phyloP scores from a whole-genome alignment of 2,797 vertebrate species.

The Gadopsis bispinosus region DNA sequence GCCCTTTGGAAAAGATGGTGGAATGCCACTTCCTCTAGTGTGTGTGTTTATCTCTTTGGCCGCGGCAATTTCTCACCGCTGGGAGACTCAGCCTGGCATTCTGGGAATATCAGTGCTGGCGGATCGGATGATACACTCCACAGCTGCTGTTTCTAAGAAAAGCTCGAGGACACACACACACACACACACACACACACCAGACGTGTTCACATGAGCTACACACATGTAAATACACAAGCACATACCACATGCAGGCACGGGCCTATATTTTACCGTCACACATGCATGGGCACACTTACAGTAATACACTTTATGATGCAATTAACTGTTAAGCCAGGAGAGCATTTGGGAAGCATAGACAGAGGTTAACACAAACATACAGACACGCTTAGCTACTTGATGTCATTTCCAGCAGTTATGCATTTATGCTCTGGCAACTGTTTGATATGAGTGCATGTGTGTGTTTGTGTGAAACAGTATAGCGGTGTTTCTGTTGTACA shows the following conservation, averaged over 20 bases:
- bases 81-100: constrained; percentile 76
- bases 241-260: constrained; percentile 37
- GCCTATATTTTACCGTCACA: constrained; percentile 26
- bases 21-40: constrained; percentile 74
- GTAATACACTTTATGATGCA: constrained; percentile 54
- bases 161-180: constrained; percentile 63
- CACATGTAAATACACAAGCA: constrained; percentile 51
- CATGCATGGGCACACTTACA: constrained; percentile 38
- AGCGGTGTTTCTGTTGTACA: constrained; percentile 39
- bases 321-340: constrained; percentile 60
- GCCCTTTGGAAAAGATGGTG: constrained; percentile 64
- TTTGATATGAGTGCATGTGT: constrained; percentile 36
- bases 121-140: constrained; percentile 76
- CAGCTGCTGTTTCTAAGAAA: constrained; percentile 88
- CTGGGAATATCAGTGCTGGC: constrained; percentile 77
- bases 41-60: constrained; percentile 54
- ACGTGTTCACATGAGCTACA: constrained; percentile 41
- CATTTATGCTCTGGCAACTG: constrained; percentile 48
- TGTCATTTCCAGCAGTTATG: constrained; percentile 66
- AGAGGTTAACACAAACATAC: constrained; percentile 44
- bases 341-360: constrained; percentile 44
- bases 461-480: constrained; percentile 25
- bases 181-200: constrained; percentile 25
- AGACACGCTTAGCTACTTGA: constrained; percentile 55
- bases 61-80: constrained; percentile 64